Evolutionary conservation across 2,888 invertebrate species (phyloP).

Genomic region (Mesochorus sp.): DNA sequence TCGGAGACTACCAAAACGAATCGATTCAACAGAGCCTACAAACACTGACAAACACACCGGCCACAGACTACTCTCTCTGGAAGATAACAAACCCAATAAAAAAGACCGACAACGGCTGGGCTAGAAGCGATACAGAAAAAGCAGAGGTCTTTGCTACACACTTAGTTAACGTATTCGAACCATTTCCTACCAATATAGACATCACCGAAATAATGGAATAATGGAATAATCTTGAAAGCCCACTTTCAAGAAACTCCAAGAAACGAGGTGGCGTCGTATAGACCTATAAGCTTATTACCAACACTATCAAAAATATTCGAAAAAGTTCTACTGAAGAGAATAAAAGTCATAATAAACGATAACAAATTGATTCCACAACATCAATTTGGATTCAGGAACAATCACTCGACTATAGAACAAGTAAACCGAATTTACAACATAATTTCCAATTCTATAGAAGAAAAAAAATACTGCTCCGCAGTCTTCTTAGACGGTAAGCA

Average conservation of each 20-base stretch:
- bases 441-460: conserved; percentile 56
- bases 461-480: conserved; percentile 60
- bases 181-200: background rate
- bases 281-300: conserved; percentile 61
- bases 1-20: conserved; percentile 26
- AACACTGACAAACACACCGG: conserved; percentile 25
- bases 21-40: conserved; percentile 11
- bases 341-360: conserved; percentile 47
- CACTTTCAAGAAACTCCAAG: conserved; percentile 63
- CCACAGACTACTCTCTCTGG: conserved; percentile 51
- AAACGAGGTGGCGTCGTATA: conserved; percentile 61
- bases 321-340: conserved; percentile 62
- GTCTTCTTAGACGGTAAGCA: conserved; percentile 61
- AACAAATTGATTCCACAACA: conserved; percentile 58
- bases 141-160: conserved; percentile 44
- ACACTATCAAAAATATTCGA: conserved; percentile 62
- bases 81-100: conserved; percentile 45
- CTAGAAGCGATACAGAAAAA: conserved; percentile 50
- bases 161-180: conserved; percentile 32
- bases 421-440: conserved; percentile 55
- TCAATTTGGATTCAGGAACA: conserved; percentile 64
- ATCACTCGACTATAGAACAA: conserved; percentile 65
- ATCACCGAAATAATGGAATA: conserved; percentile 6
- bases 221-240: conserved; percentile 63
- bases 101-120: conserved; percentile 29